Evolutionary conservation across 2,888 invertebrate species (phyloP), one percentile per base, ranked within the genome.

Genomic region (Epirrhoe alternata): DNA sequence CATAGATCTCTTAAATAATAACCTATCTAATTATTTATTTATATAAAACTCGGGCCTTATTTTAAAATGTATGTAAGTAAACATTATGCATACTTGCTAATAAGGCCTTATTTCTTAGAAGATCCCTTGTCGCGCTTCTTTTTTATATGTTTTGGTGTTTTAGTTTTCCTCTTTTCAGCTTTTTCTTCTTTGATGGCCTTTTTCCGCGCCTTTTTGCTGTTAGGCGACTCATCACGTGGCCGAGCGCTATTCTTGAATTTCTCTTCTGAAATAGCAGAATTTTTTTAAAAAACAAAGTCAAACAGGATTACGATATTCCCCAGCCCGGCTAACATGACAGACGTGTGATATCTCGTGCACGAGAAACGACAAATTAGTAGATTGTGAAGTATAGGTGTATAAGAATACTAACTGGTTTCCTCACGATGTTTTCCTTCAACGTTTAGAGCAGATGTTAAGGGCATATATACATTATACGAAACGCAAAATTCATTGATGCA

Each of bases 61-160:
- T 24, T 24, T 54, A 56, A 49, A 53, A 49, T 16, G 14, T 57
- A n/a, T 14, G 35, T 47, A 33, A 56, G 1, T 6, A 56, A 58
- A 56, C 54, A 42, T 7, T 7, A 7, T 33, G 33, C n/a, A n/a
- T 33, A 33, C 33, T 7, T 33, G 33, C 24, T 24, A 12, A 3
- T 59, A 59, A 1, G 45, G 59, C 66, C 66, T 78, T 83, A 92
- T 80, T 90, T 91, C 75, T 88, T 89, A 10, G 72, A 82, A 45
- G 83, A 71, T 5, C 90, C 89, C 83, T 96, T 97, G 82, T 97
- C 97, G 81, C 97, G 96, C 72, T 97, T 94, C 81, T 98, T 99
- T 83, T 99, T 99, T 0, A 98, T 88, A 86, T 99, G 97, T 86
- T 99, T 99, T 78, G 98, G 98, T 0, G 97, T 94, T 94, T 99